Evolutionary conservation across 1,140 invertebrate species (phyloP).

Genomic region (Oryctes rhinoceros): DNA sequence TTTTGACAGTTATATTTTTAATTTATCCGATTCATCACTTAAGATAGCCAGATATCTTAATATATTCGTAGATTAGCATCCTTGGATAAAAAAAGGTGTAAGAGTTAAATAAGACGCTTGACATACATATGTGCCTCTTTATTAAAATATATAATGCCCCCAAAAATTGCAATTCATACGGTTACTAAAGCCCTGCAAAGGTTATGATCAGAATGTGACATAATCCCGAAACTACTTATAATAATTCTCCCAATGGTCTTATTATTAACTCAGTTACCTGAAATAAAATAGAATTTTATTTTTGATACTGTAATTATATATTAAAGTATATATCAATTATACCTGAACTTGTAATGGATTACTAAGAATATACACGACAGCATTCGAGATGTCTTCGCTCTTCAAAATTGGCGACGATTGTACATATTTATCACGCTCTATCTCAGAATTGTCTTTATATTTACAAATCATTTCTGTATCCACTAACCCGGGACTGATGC

Average conservation of each 20-base stretch:
- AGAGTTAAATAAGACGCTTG: too few relatives aligned
- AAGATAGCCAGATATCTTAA: too few relatives aligned
- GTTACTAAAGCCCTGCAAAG: too few relatives aligned
- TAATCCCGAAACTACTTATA: neutral
- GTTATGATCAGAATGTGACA: too few relatives aligned
- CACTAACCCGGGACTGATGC: neutral
- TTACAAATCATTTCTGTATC: neutral
- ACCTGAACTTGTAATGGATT: slow-evolving; percentile 71
- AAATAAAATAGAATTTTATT: neutral
- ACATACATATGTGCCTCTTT: too few relatives aligned
- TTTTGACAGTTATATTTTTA: too few relatives aligned
- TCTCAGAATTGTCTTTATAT: slow-evolving; percentile 29
- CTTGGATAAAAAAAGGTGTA: too few relatives aligned
- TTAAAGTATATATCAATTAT: slow-evolving; percentile 46
- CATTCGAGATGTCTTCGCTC: slow-evolving; percentile 65
- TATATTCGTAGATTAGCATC: too few relatives aligned
- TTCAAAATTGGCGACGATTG: slow-evolving; percentile 58
- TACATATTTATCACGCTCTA: slow-evolving; percentile 53
- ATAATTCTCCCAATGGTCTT: slow-evolving; percentile 27
- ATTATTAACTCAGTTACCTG: slow-evolving; percentile 16
- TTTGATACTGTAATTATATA: neutral
- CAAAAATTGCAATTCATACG: too few relatives aligned
- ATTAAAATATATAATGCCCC: too few relatives aligned
- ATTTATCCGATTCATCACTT: too few relatives aligned
- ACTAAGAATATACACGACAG: slow-evolving; percentile 66